Base-by-base conservation (phyloP, 2,888 invertebrate genomes). In the Auanema sp. region DNA sequence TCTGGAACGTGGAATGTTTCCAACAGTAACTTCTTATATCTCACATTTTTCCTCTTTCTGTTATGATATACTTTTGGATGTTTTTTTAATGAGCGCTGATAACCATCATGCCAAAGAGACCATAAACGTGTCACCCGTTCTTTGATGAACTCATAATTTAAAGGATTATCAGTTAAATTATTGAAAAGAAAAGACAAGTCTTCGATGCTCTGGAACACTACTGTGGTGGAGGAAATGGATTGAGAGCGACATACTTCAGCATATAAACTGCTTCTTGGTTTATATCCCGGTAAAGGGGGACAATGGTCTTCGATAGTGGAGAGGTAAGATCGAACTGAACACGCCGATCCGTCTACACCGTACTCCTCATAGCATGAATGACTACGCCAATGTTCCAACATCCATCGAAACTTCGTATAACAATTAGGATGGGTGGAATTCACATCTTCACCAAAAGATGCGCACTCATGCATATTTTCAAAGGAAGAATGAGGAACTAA, bases 251-350 rank as follows among this genome's bases (percentile, higher is more conserved):
- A 51, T 1, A 58, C 58, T 49, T 58, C n/a, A 12, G 58, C 6
- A 12, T 24, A 49, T 23, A 42, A 4, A 24, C n/a, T n/a, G n/a
- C n/a, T n/a, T 21, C n/a, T 18, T 5, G n/a, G 18, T 52, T 16
- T n/a, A 10, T 52, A 52, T 5, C 52, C 6, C n/a, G 52, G 52
- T 24, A 52, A 18, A 23, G 71, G 61, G 0, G 86, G 86, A 69
- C 86, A 86, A 79, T 83, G 85, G 12, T 77, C 75, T 73, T 86
- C 86, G 57, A 84, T 84, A 74, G 84, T 82, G 64, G 85, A 84
- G 6, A 86, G 77, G 66, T 85, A 86, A 72, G 82, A 79, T 8
- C 85, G 77, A 64, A 84, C 82, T 6, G 86, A 86, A 66, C 86
- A 87, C n/a, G 80, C 74, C 5, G 83, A 79, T 2, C 86, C 86